Evolutionary conservation across 2,113 vertebrate genomes (phyloP), one percentile per base, ranked within the genome.

Genomic region (Indicator indicator): DNA sequence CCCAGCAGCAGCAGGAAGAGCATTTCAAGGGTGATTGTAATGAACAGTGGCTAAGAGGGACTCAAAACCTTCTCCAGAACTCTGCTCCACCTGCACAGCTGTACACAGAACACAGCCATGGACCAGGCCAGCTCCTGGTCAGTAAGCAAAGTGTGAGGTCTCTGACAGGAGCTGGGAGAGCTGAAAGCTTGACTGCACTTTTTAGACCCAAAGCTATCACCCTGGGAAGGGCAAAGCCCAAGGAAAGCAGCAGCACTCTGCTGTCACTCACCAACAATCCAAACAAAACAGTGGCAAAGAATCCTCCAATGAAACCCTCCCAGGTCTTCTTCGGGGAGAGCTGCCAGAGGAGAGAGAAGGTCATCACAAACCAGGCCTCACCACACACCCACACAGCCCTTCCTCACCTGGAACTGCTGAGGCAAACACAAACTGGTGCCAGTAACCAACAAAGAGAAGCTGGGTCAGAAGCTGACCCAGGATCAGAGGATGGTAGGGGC

Each of bases 301-400:
- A 98, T 15, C 99, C 99, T 42, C 99, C 99, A 7, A 99, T 99
- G 85, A 99, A 99, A 30, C 99, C 99, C 95, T 99, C 99, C 99
- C 99, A 99, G 33, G 99, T 99, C 98, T 99, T 99, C 98, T 99
- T 99, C 9, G 99, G 99, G 6, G 99, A 99, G 50, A 99, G 98
- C 99, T 99, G 98, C 52, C 91, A 87, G 64, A 26, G 77, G 16
- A 70, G 67, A 72, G 26, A 28, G 24, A 42, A 48, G 7, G 23
- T 23, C 32, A 20, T 60, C 23, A 72, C n/a, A 38, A 26, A 17
- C 48, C 4, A 23, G 5, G 3, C 40, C 4, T 12, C 71, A 68
- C 16, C 24, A 13, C 9, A 10, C 9, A 16, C 2, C 54, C 14
- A 2, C 3, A 21, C 58, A 69, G 68, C 44, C 83, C 9, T 6